A percentile compares a stretch with the other conserved stretches of the same genome.
phyloP scores from a whole-genome alignment of 2,888 invertebrate genomes.

The Pyrrhia umbra region DNA sequence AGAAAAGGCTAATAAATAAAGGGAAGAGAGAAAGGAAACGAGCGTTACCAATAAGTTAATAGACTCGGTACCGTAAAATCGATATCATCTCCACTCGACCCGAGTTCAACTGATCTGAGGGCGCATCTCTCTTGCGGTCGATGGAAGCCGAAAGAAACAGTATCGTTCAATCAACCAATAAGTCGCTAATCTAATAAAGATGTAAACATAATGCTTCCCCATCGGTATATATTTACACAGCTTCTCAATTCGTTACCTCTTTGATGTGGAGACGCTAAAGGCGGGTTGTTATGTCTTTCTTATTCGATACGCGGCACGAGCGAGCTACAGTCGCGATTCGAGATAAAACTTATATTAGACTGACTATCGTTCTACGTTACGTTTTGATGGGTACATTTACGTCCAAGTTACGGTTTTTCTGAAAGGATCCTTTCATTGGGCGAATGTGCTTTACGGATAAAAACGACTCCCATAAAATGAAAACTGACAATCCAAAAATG shows the following conservation, averaged over 20 bases:
- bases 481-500: constrained; percentile 7
- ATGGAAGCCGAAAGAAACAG: constrained; percentile 19
- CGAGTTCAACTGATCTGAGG: constrained; percentile 21
- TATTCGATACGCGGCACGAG: constrained; percentile 65
- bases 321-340: constrained; percentile 58
- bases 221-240: constrained; percentile 37
- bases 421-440: constrained; percentile 49
- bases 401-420: constrained; percentile 55
- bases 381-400: constrained; percentile 65
- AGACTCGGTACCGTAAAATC: constrained; percentile 49
- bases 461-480: constrained; percentile 30
- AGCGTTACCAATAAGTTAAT: constrained; percentile 43
- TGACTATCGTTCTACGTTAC: constrained; percentile 62
- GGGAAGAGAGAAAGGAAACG: constrained; percentile 3
- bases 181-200: constrained; percentile 47
- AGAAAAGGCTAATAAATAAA: constrained; percentile 26
- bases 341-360: constrained; percentile 71
- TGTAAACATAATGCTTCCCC: constrained; percentile 41
- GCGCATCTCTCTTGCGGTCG: constrained; percentile 18
- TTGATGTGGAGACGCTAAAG: constrained; percentile 50
- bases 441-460: constrained; percentile 40
- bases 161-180: constrained; percentile 43
- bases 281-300: constrained; percentile 50
- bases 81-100: constrained; percentile 22
- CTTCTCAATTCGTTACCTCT: constrained; percentile 53